These are phyloP conservation scores for Phenganax stokvisi DNA, from an alignment of 92 coral and sea anemone species.

Conservation along the genomic window DNA sequence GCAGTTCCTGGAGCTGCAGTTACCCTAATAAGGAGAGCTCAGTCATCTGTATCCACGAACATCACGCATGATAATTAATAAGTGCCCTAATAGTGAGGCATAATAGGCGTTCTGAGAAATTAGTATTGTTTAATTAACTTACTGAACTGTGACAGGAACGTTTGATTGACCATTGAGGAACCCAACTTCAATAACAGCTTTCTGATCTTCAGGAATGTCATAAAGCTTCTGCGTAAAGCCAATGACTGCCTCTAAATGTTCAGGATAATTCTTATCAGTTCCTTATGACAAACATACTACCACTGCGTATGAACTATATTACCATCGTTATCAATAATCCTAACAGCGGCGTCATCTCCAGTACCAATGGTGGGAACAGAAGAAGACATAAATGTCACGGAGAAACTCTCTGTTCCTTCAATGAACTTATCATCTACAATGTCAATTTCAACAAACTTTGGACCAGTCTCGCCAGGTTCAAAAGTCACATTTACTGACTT, in stretches of 20 bases:
- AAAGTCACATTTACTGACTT: neutral
- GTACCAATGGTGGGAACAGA: neutral
- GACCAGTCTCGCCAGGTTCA: conserved; percentile 31
- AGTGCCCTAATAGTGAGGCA: too few species aligned
- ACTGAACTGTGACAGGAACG: conserved; percentile 12
- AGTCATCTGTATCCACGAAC: too few species aligned
- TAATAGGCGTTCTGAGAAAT: too few species aligned
- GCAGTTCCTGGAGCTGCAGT: neutral
- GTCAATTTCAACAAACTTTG: neutral
- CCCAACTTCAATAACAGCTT: conserved; percentile 16
- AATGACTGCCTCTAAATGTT: neutral
- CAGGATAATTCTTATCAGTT: neutral
- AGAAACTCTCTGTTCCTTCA: neutral
- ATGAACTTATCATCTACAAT: conserved; percentile 3
- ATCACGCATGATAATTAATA: too few species aligned
- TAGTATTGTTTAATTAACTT: neutral
- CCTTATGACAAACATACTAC: neutral
- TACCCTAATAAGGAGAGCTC: neutral
- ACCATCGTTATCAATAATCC: neutral
- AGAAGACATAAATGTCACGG: neutral
- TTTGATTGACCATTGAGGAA: neutral
- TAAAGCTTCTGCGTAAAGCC: neutral
- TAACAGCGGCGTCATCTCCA: neutral
- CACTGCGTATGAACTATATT: neutral
- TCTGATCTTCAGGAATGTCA: conserved; percentile 6